Base-by-base conservation (phyloP, 2,888 invertebrate species). In the Serrognathus titanus region DNA sequence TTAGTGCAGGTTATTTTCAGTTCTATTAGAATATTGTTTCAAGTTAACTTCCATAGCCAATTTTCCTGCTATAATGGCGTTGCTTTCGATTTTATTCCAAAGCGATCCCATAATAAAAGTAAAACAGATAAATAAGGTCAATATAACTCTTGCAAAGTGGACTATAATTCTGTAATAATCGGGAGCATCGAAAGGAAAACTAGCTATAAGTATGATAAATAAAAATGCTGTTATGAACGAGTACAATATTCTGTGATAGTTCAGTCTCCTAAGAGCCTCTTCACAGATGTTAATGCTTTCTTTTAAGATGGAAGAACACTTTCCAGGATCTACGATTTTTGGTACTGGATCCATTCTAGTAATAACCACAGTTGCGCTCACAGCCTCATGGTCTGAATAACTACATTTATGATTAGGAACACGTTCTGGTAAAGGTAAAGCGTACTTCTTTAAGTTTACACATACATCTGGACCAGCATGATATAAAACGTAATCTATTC, bases 401-500 rank as follows among this genome's bases (percentile, higher is more conserved):
- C 93, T 93, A 68, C 87, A 90, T 51, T 80, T 72, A 62, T 83
- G 78, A 16, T 82, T 84, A 0, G 92, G 90, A 38, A 94, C 86
- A 67, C 87, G 81, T 51, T 85, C 81, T 62, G 89, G 86, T 61
- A 93, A 81, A 1, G 94, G 92, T 61, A 89, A 83, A 8, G 80
- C 79, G 70, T 88, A 90, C 61, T 83, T 81, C 3, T 77, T 66
- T 45, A 84, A 76, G 24, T 78, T 74, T 8, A 82, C 72, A 57
- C 69, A 65, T 31, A 74, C 60, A 37, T 68, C 71, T 59, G 52
- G 13, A 55, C 75, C 73, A 39, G 80, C 75, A 61, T 79, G 80
- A 73, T 86, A 92, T 66, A 97, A 79, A 64, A 98, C 89, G 75
- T 97, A 94, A 80, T 98, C 98, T 65, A 98, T 94, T 59, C 97